Conservation (phyloP, 2,797 vertebrate genomes). For the Micropoecilia bifurca region DNA sequence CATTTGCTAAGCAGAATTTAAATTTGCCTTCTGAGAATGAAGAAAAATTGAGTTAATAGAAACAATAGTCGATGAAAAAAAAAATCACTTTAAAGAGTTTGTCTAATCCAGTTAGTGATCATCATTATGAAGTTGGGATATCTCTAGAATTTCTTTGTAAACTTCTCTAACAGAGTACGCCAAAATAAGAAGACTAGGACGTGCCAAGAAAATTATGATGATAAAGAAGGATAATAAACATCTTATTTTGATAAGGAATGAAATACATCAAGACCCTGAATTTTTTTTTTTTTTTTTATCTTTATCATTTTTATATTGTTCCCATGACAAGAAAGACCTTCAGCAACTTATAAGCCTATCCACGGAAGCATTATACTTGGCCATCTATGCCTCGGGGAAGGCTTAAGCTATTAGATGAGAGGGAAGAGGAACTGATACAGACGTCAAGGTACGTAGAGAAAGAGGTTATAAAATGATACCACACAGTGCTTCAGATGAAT, state of each 20-base stretch:
- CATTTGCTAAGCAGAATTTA: conserved; percentile 10
- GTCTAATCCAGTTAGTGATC: not conserved
- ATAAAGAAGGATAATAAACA: conserved; percentile 19
- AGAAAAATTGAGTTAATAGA: not conserved
- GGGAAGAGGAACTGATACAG: conserved; percentile 52
- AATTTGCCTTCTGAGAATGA: not conserved
- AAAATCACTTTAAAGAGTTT: not conserved
- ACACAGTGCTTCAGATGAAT: conserved; percentile 71
- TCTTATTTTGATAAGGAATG: conserved; percentile 29
- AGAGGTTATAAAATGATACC: conserved; percentile 72
- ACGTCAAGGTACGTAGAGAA: conserved; percentile 52
- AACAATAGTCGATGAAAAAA: not conserved
- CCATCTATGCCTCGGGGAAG: conserved; percentile 72
- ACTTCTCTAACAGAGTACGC: not conserved
- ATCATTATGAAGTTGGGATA: not conserved
- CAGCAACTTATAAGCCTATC: conserved; percentile 74
- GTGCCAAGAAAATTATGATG: conserved; percentile 3
- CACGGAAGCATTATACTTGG: conserved; percentile 68
- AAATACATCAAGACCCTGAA: conserved; percentile 70
- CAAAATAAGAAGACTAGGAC: not conserved
- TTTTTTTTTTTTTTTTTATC: conserved; percentile 3
- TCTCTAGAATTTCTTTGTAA: not conserved
- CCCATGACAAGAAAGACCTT: conserved; percentile 79
- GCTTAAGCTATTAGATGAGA: conserved; percentile 75
- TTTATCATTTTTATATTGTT: conserved; percentile 82